These are phyloP conservation scores for Etia nguti DNA, from an alignment of 2,113 vertebrate genomes.

Conservation along the genomic window DNA sequence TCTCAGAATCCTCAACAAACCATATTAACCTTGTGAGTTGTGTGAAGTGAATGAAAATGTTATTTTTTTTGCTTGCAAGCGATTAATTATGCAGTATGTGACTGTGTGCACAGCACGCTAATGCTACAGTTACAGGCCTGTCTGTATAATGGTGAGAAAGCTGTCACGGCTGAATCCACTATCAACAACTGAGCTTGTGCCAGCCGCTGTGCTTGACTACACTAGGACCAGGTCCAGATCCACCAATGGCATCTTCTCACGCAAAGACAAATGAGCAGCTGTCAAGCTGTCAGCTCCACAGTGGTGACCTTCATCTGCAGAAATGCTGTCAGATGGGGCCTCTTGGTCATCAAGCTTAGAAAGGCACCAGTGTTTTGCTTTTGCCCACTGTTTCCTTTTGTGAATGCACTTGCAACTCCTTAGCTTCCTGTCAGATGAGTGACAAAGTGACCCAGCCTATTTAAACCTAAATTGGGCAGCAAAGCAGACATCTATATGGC, in stretches of 20 bases:
- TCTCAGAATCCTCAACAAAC: background rate
- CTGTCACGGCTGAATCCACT: conserved; percentile 9
- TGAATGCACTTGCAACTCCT: conserved; percentile 15
- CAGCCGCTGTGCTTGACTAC: conserved; percentile 35
- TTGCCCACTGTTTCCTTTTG: conserved; percentile 3
- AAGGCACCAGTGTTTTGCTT: conserved; percentile 27
- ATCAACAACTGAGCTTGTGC: conserved; percentile 47
- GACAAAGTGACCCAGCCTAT: conserved; percentile 19
- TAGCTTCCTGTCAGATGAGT: conserved; percentile 36
- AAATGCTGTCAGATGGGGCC: conserved; percentile 24
- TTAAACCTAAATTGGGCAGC: background rate
- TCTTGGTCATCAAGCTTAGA: conserved; percentile 21
- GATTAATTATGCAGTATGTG: background rate
- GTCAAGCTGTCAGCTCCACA: conserved; percentile 50
- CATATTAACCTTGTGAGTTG: background rate
- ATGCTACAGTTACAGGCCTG: background rate
- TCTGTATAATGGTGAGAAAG: conserved; percentile 4
- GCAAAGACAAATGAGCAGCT: conserved; percentile 65
- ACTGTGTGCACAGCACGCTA: background rate
- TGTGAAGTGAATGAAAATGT: background rate
- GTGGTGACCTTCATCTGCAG: conserved; percentile 5
- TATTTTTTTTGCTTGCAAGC: background rate
- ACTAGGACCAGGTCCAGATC: conserved; percentile 35
- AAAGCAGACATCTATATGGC: background rate
- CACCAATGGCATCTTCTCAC: conserved; percentile 62